These are phyloP conservation scores for Steinernema hermaphroditum DNA, from an alignment of 2,888 invertebrate species.

Conservation along the genomic window DNA sequence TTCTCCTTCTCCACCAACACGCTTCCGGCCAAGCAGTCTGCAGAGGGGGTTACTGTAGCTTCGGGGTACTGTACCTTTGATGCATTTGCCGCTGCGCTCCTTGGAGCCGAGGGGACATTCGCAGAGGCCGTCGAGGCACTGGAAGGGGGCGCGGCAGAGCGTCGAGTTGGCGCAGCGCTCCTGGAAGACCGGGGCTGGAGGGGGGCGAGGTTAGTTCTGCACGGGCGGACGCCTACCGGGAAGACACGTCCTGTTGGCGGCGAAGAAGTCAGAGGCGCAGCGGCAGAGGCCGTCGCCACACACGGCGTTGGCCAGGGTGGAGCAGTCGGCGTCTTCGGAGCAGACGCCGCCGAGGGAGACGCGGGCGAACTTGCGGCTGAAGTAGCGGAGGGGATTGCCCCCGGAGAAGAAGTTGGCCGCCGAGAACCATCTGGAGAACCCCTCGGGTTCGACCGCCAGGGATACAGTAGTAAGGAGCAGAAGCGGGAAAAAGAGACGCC, in stretches of 20 bases:
- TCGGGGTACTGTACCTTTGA: not conserved
- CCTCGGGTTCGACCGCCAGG: not conserved
- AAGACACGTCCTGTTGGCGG: slow-evolving; percentile 14
- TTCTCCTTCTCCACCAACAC: slow-evolving; percentile 11
- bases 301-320: slow-evolving; percentile 25
- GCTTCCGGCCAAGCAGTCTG: slow-evolving; percentile 27
- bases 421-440: not conserved
- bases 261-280: slow-evolving; percentile 34
- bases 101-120: slow-evolving; percentile 38
- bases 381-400: slow-evolving; percentile 4
- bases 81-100: slow-evolving; percentile 37
- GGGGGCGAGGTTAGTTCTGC: not conserved
- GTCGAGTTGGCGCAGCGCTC: slow-evolving; percentile 35
- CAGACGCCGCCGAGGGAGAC: slow-evolving; percentile 33
- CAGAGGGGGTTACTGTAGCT: not conserved
- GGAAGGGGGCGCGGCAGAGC: slow-evolving; percentile 30
- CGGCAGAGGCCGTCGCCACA: slow-evolving; percentile 36
- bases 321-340: slow-evolving; percentile 32
- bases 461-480: slow-evolving; percentile 6
- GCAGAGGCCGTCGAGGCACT: slow-evolving; percentile 35
- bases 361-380: slow-evolving; percentile 11
- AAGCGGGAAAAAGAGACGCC: not conserved
- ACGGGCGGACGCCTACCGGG: not conserved
- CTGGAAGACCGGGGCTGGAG: slow-evolving; percentile 39
- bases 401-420: slow-evolving; percentile 16